Conservation (phyloP, 2,113 vertebrate species). For the Perognathus longimembris region DNA sequence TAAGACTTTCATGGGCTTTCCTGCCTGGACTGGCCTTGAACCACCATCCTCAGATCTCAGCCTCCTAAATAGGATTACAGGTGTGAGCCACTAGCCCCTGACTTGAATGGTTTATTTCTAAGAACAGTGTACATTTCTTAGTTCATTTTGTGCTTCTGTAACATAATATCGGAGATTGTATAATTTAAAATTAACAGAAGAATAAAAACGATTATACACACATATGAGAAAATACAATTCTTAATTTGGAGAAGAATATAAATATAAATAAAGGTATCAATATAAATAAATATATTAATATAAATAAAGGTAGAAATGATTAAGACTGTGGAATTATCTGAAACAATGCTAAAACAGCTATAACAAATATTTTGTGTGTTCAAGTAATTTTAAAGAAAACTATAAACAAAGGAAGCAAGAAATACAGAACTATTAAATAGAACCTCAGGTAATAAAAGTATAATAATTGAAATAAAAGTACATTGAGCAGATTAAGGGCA, state of each 20-base stretch:
- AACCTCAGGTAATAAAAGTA: conserved; percentile 5
- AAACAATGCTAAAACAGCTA: neutral
- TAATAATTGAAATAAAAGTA: neutral
- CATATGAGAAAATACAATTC: neutral
- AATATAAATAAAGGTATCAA: too few relatives aligned
- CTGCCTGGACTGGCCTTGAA: too few relatives aligned
- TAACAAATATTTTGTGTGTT: neutral
- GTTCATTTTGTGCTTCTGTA: neutral
- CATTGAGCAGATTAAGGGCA: neutral
- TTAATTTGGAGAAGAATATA: neutral
- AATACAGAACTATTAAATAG: neutral
- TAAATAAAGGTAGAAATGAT: neutral
- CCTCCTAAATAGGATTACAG: too few relatives aligned
- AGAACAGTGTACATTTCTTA: neutral
- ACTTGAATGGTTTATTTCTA: neutral
- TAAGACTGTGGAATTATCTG: neutral
- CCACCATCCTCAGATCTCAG: too few relatives aligned
- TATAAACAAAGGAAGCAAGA: conserved; percentile 19
- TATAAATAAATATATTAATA: too few relatives aligned
- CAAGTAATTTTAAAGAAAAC: neutral
- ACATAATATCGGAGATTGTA: neutral
- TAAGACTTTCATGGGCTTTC: too few relatives aligned
- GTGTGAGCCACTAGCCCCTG: too few relatives aligned
- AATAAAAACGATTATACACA: neutral
- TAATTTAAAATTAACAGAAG: neutral